These are phyloP conservation scores for Himalopsyche kuldschensis DNA, from an alignment of 2,888 invertebrate genomes.

Conservation along the genomic window DNA sequence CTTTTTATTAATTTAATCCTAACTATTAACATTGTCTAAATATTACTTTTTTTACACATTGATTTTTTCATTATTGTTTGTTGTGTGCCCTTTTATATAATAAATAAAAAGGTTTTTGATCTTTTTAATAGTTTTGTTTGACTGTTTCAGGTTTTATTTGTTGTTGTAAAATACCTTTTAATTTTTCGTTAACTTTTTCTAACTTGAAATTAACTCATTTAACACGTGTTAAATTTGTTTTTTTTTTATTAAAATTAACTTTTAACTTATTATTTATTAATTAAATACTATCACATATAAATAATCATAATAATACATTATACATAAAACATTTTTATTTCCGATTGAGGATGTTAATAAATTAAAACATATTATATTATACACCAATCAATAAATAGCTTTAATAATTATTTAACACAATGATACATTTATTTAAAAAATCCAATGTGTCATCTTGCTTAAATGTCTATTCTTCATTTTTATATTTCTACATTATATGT, in stretches of 20 bases:
- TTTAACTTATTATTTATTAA: neutral
- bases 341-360: neutral
- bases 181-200: slow-evolving; percentile 10
- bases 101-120: slow-evolving; percentile 3
- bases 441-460: neutral
- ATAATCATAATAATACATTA: neutral
- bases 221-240: neutral
- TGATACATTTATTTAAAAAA: neutral
- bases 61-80: slow-evolving; percentile 10
- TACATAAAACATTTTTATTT: neutral
- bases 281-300: neutral
- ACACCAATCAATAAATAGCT: neutral
- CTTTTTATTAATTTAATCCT: neutral
- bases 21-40: neutral
- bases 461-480: neutral
- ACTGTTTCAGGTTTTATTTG: slow-evolving; percentile 46
- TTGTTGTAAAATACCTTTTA: slow-evolving; percentile 41
- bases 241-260: neutral
- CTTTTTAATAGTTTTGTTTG: slow-evolving; percentile 34
- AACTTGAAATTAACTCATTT: slow-evolving; percentile 39
- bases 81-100: slow-evolving; percentile 16
- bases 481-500: neutral
- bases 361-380: neutral
- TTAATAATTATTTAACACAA: neutral
- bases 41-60: slow-evolving; percentile 4